Percentiles rank a stretch among this genome's conserved stretches.
phyloP scores from a whole-genome alignment of 1,140 invertebrate species.

The Brachionus asplanchnoidis region DNA sequence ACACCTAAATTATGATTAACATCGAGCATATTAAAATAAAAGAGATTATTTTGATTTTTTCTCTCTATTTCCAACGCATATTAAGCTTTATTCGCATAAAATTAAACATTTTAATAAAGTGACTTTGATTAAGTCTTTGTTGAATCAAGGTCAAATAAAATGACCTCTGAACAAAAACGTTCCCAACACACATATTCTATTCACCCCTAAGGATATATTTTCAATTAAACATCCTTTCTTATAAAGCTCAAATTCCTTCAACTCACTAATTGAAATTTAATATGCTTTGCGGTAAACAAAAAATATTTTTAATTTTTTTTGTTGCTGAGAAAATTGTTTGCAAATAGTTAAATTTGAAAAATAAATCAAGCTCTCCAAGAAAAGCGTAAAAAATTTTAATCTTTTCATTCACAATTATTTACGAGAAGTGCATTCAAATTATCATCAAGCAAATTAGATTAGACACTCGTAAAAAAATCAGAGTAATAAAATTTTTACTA shows the following conservation, averaged over 20 bases:
- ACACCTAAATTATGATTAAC: conserved; percentile 37
- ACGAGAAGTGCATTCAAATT: not conserved
- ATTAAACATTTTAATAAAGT: not conserved
- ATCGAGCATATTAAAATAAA: conserved; percentile 9
- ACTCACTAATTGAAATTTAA: not conserved
- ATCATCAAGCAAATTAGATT: not conserved
- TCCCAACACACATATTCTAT: not conserved
- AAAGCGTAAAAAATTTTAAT: not conserved
- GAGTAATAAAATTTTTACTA: not conserved
- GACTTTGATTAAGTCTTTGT: conserved; percentile 26
- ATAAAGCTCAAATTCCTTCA: not conserved
- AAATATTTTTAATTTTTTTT: not conserved
- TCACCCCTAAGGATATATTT: not conserved
- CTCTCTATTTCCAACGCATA: not conserved
- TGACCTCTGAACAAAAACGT: not conserved
- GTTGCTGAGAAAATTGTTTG: not conserved
- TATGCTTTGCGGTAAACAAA: not conserved
- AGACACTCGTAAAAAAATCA: not conserved
- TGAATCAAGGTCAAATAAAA: not conserved
- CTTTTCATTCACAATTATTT: not conserved
- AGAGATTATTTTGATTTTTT: conserved; percentile 3
- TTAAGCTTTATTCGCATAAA: conserved; percentile 14
- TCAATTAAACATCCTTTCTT: not conserved
- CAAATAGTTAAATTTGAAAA: not conserved
- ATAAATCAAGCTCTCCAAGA: not conserved